A percentile compares a stretch with the other conserved stretches of the same genome.
These are phyloP conservation scores for Atta texana DNA, from an alignment of 1,140 invertebrate genomes.

Conservation along the genomic window DNA sequence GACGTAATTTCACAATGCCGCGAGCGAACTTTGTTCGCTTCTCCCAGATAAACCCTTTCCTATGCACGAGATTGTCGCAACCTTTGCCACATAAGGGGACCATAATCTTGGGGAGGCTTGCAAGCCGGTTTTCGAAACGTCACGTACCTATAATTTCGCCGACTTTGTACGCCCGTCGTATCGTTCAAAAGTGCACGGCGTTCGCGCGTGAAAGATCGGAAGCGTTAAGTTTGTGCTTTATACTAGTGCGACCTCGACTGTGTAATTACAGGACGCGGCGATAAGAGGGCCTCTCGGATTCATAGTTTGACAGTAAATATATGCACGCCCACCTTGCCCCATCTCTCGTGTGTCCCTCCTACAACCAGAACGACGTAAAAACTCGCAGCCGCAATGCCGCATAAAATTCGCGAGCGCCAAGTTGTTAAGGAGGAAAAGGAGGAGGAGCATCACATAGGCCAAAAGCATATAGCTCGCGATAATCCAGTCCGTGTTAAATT, in stretches of 20 bases:
- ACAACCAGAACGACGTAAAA: slow-evolving; percentile 49
- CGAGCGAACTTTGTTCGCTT: slow-evolving; percentile 39
- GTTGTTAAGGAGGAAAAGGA: slow-evolving; percentile 60
- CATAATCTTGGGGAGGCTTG: slow-evolving; percentile 45
- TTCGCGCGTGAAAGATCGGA: slow-evolving; percentile 57
- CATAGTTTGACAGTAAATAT: slow-evolving; percentile 74
- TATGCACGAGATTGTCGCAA: slow-evolving; percentile 58
- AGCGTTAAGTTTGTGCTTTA: slow-evolving; percentile 68
- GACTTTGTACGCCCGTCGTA: slow-evolving; percentile 62
- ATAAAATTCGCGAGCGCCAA: slow-evolving; percentile 66
- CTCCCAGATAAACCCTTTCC: slow-evolving; percentile 22
- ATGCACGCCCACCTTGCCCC: slow-evolving; percentile 72
- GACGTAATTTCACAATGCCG: slow-evolving; percentile 38
- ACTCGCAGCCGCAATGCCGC: slow-evolving; percentile 16
- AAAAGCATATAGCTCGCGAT: slow-evolving; percentile 13
- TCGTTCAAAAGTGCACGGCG: slow-evolving; percentile 49
- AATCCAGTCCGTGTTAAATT: slow-evolving; percentile 63
- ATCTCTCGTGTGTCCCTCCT: slow-evolving; percentile 45
- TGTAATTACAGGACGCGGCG: slow-evolving; percentile 71
- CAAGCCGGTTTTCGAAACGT: slow-evolving; percentile 61
- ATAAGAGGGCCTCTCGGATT: slow-evolving; percentile 69
- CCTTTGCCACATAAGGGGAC: slow-evolving; percentile 36
- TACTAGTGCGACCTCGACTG: slow-evolving; percentile 62
- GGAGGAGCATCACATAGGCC: slow-evolving; percentile 20
- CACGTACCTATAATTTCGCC: slow-evolving; percentile 59